Base-by-base conservation (phyloP, 2,113 vertebrate species). In the Amblyornis subalaris region DNA sequence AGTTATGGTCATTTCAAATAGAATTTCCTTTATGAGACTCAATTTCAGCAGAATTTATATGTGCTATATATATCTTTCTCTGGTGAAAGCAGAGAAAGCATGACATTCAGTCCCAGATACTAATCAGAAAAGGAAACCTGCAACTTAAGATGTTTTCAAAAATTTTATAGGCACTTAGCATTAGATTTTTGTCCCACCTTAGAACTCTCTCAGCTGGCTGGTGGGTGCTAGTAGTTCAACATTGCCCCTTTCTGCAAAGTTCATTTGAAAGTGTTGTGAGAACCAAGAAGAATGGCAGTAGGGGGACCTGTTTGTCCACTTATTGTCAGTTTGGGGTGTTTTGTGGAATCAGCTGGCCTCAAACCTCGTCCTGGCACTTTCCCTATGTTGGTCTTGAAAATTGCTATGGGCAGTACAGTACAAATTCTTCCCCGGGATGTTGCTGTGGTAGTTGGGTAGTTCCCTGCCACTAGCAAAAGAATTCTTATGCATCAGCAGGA, bases 1-100 rank as follows among this genome's bases (percentile, higher is more conserved):
- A 91, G 71, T 89, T 83, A 94, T 28, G 64, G 85, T 85, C 3
- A 94, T 91, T 95, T 94, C 47, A 89, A 58, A 70, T 60, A 80
- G 55, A 73, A 73, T 93, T 90, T 95, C 64, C 51, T 85, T 88
- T 94, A 79, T 79, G 69, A 91, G 55, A 58, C 44, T 69, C 44
- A 79, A 22, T 88, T 96, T 93, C 67, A 73, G 22, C n/a, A 64
- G 55, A 79, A 85, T 94, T 94, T 83, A 89, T 70, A 70, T 28
- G 54, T 83, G 36, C 33, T 78, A 42, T 55, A 67, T 88, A 45
- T n/a, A 36, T 89, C 33, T 80, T 86, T 36, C 61, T 8, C 31
- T 78, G 40, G 36, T 72, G n/a, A 77, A 93, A 86, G 26, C 9
- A 7, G 16, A 50, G 54, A 73, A 84, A 91, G 14, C 24, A 89